Evolutionary conservation across 1,140 invertebrate genomes (phyloP).

Genomic region (Muscidifurax raptorellus): DNA sequence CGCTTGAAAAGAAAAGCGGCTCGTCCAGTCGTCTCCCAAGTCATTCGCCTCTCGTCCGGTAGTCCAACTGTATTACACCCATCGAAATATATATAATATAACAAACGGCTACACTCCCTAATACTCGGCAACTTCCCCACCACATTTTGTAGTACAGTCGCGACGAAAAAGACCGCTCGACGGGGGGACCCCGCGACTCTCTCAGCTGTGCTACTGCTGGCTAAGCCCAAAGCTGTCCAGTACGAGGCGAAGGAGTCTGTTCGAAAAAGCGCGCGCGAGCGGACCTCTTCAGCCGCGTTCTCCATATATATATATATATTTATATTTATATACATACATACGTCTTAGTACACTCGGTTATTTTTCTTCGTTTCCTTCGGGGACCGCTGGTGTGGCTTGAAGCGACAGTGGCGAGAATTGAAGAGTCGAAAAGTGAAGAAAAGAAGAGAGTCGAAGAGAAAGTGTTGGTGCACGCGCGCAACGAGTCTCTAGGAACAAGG

Average conservation of each 20-base stretch:
- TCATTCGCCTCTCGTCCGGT: too few species aligned
- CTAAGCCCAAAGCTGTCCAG: not conserved
- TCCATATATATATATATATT: not conserved
- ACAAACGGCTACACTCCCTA: too few species aligned
- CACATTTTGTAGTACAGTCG: not conserved
- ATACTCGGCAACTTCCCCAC: not conserved
- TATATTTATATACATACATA: not conserved
- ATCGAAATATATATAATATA: too few species aligned
- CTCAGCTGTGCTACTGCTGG: not conserved
- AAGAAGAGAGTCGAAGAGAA: slow-evolving; percentile 42
- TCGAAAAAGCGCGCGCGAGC: slow-evolving; percentile 48
- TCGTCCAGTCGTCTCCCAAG: too few species aligned
- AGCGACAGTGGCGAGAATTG: not conserved
- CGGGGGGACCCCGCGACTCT: not conserved
- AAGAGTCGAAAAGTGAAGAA: not conserved
- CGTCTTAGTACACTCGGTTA: too few species aligned
- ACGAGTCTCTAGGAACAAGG: slow-evolving; percentile 59
- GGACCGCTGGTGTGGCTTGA: too few species aligned
- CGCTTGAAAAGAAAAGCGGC: too few species aligned
- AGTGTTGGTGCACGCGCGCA: slow-evolving; percentile 43
- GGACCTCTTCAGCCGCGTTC: not conserved
- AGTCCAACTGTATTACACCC: too few species aligned
- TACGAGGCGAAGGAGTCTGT: slow-evolving; percentile 13
- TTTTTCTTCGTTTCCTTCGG: too few species aligned
- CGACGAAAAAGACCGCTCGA: not conserved